Conservation (phyloP, 2,888 invertebrate genomes). For the Caradrina clavipalpis region DNA sequence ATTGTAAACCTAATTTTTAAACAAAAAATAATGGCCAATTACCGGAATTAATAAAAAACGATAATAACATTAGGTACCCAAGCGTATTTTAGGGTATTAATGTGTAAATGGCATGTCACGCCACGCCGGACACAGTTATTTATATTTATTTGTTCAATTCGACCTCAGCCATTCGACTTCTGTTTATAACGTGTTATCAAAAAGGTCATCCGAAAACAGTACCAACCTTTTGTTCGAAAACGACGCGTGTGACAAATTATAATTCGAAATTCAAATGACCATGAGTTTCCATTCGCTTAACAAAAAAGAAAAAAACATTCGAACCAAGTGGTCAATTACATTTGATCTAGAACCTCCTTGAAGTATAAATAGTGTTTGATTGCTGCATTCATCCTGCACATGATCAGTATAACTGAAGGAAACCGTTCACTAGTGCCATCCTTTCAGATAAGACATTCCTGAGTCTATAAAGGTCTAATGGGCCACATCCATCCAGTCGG, state of each 20-base stretch:
- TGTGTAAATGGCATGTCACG: constrained; percentile 52
- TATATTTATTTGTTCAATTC: constrained; percentile 49
- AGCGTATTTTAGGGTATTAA: constrained; percentile 45
- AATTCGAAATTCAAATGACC: constrained; percentile 38
- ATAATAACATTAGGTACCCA: constrained; percentile 27
- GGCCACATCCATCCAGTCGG: constrained; percentile 47
- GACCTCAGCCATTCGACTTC: constrained; percentile 39
- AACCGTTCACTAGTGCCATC: constrained; percentile 46
- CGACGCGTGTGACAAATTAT: constrained; percentile 24
- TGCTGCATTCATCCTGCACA: constrained; percentile 47
- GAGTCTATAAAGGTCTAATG: constrained; percentile 47
- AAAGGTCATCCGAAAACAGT: constrained; percentile 46
- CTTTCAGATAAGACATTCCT: constrained; percentile 47
- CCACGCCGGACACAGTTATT: constrained; percentile 31
- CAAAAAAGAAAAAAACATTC: constrained; percentile 6
- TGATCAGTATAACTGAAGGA: constrained; percentile 53
- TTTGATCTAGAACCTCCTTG: constrained; percentile 23
- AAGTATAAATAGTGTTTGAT: constrained; percentile 35
- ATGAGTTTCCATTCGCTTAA: constrained; percentile 3
- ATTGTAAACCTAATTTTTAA: constrained; percentile 2
- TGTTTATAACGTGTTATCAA: constrained; percentile 41
- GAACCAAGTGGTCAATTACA: neutral
- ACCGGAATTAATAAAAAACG: constrained; percentile 45
- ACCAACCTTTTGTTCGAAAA: constrained; percentile 31
- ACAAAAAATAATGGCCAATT: constrained; percentile 16